Conservation (phyloP, 2,797 vertebrate genomes). For the Vespertilio murinus region DNA sequence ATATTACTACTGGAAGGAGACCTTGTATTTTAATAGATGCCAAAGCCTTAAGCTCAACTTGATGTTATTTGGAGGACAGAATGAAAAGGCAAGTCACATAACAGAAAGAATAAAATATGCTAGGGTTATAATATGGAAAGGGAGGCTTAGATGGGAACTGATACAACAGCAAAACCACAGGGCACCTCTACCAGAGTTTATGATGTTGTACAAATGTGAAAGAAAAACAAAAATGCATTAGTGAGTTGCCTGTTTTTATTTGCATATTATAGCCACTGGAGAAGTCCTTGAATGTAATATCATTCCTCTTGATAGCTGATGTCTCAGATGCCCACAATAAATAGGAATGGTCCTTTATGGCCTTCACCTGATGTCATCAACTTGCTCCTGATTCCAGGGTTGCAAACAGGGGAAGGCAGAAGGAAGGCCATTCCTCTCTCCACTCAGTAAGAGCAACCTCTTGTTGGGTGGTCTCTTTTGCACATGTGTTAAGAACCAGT, state of each 20-base stretch:
- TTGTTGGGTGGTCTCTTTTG: neutral
- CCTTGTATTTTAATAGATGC: conserved; percentile 4
- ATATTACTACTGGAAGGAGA: conserved; percentile 20
- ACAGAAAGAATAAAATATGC: conserved; percentile 1
- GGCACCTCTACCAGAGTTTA: neutral
- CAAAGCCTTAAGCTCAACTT: conserved; percentile 13
- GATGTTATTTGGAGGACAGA: neutral
- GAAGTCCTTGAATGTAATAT: neutral
- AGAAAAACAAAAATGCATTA: neutral
- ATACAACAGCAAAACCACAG: neutral
- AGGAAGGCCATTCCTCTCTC: neutral
- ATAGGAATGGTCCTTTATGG: neutral
- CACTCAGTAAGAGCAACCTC: neutral
- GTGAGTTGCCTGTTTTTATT: neutral
- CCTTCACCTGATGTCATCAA: neutral
- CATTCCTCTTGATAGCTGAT: neutral
- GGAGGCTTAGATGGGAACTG: neutral
- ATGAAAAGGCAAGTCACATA: conserved; percentile 14
- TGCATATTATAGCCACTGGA: neutral
- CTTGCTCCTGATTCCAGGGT: neutral
- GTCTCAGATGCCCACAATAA: neutral
- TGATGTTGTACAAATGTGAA: neutral
- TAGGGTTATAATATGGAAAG: neutral
- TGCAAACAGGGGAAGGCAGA: neutral
- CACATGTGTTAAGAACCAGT: neutral